Base-by-base conservation (phyloP, 2,888 invertebrate genomes). In the Acleris cristana region DNA sequence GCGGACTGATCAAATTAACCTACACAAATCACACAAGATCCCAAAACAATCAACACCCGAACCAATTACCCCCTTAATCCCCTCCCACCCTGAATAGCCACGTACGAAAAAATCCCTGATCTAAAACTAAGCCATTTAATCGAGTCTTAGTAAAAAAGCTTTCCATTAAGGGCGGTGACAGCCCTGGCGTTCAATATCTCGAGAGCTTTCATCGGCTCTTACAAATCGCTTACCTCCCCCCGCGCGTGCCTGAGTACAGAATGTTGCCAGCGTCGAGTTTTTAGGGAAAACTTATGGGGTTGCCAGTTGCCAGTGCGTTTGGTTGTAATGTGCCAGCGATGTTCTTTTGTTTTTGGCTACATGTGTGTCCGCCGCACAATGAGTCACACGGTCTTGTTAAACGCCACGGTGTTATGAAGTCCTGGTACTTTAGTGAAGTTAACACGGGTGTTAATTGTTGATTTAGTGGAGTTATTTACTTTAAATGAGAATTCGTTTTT, bases 201-300 rank as follows among this genome's bases (percentile, higher is more conserved):
- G 81, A 87, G 87, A 80, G 89, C 89, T 89, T 89, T 89, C 90
- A 88, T 90, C 89, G 87, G 81, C 86, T 88, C 88, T 88, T 85
- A 86, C 85, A 86, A 90, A 90, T 88, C 87, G 89, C 89, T 90
- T 89, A 86, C 76, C 71, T 77, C 76, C 75, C 75, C 72, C 73
- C 67, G 74, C 72, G 74, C 76, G 76, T 75, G 76, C 73, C 76
- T 65, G 74, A 76, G 75, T 66, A 62, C 56, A 61, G 66, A 66
- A 57, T 66, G 66, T 34, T 57, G 55, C 69, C 54, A 60, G 69
- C 63, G 64, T 67, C 59, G 62, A 54, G 26, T 82, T 83, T 81
- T 79, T 79, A 81, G 77, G 81, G 79, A 80, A 79, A 83, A 83
- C 81, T 84, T 84, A 84, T 83, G 80, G 79, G 74, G 76, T 77